A percentile compares a stretch with the other conserved stretches of the same genome.
These are phyloP conservation scores for Aptenodytes patagonicus DNA, from an alignment of 2,113 vertebrate species.

Conservation along the genomic window DNA sequence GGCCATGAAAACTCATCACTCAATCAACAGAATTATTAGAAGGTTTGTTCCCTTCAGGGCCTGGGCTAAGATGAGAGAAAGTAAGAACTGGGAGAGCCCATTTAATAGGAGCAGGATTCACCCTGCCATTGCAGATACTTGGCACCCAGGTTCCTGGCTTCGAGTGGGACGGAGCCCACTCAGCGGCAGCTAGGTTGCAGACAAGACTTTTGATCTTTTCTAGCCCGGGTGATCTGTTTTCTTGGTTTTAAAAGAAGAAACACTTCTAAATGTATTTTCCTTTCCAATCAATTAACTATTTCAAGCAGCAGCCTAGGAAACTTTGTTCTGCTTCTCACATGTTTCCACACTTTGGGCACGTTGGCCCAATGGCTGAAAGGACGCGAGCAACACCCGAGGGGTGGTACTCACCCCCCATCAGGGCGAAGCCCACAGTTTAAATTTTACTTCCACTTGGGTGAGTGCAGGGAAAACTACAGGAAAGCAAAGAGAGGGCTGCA, in stretches of 20 bases:
- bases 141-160: not conserved
- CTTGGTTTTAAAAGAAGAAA: not conserved
- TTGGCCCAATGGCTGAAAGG: not conserved
- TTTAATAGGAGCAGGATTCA: not conserved
- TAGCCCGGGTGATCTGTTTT: not conserved
- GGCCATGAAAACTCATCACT: not conserved
- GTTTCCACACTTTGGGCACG: not conserved
- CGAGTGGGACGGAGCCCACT: rapidly evolving
- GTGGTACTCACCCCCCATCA: not conserved
- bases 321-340: not conserved
- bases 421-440: not conserved
- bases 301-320: not conserved
- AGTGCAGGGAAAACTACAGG: not conserved
- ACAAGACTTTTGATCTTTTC: not conserved
- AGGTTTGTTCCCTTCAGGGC: not conserved
- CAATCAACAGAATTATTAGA: not conserved
- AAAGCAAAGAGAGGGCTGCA: not conserved
- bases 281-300: not conserved
- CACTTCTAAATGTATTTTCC: not conserved
- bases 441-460: not conserved
- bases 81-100: not conserved
- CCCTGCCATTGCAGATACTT: not conserved
- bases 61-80: not conserved
- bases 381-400: rapidly evolving
- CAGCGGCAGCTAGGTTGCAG: not conserved